Percentiles rank a stretch among this genome's conserved stretches.
Conservation (phyloP, 2,797 vertebrate genomes). For the Phrynocephalus vlangalii region DNA sequence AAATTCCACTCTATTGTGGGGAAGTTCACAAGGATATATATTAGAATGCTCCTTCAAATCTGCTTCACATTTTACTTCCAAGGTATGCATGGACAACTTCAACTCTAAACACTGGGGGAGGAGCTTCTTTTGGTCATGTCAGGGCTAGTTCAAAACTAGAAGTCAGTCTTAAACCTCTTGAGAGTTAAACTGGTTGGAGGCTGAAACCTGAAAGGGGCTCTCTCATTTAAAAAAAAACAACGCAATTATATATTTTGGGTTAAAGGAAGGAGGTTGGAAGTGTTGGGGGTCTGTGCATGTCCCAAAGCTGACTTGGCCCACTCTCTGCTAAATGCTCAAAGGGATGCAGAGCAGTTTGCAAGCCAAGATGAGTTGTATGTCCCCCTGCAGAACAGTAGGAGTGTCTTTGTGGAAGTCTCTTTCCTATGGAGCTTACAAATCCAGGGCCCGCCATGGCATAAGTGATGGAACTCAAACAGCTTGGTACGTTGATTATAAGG, state of each 20-base stretch:
- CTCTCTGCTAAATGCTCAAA: background rate
- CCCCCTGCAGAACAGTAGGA: background rate
- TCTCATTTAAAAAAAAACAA: background rate
- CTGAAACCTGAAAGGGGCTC: background rate
- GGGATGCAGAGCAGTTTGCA: background rate
- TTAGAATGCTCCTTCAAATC: background rate
- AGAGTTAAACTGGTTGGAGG: too few relatives aligned
- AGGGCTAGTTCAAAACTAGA: too few relatives aligned
- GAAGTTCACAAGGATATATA: background rate
- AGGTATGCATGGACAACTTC: too few relatives aligned
- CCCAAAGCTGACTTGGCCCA: too few relatives aligned
- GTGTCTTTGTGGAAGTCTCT: background rate
- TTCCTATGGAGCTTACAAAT: background rate
- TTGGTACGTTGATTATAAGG: background rate
- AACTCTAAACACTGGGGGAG: too few relatives aligned
- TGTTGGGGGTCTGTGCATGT: background rate
- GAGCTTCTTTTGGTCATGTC: too few relatives aligned
- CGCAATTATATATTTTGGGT: background rate
- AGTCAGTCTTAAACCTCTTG: too few relatives aligned
- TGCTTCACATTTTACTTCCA: background rate
- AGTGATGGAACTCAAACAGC: background rate
- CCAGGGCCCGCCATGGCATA: background rate
- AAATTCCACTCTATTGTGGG: background rate
- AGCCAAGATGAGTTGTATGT: background rate
- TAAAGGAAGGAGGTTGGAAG: background rate